Conservation (phyloP, 64 coral and sea anemone genomes). For the Stichodactyla helianthus region DNA sequence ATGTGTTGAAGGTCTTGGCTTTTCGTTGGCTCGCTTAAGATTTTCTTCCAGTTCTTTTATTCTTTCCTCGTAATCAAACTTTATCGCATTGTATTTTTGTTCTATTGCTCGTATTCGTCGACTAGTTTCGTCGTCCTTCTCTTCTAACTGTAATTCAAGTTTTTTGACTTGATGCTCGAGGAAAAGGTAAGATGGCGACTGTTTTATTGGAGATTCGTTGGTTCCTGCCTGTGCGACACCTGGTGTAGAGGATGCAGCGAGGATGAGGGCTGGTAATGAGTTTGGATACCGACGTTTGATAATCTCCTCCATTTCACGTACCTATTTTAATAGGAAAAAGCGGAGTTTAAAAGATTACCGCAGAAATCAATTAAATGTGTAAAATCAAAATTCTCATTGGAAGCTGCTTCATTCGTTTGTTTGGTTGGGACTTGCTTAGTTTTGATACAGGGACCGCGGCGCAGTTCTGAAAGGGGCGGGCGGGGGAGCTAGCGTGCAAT, state of each 20-base stretch:
- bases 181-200: slow-evolving; percentile 73
- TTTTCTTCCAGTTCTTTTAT: slow-evolving; percentile 68
- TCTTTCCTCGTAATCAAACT: slow-evolving; percentile 82
- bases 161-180: slow-evolving; percentile 88
- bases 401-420: no score
- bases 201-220: slow-evolving; percentile 73
- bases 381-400: no score
- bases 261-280: slow-evolving; percentile 92
- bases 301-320: slow-evolving; percentile 98
- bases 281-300: slow-evolving; percentile 97
- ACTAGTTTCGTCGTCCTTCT: slow-evolving; percentile 78
- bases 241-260: slow-evolving; percentile 90
- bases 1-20: slow-evolving; percentile 27
- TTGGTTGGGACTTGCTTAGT: no score
- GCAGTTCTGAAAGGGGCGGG: no score
- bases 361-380: no score
- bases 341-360: no score
- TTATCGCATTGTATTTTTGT: slow-evolving; percentile 93
- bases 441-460: no score
- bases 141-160: slow-evolving; percentile 78
- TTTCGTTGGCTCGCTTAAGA: slow-evolving; percentile 60
- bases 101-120: slow-evolving; percentile 84
- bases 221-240: slow-evolving; percentile 59
- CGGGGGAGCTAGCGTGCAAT: no score
- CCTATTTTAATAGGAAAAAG: slow-evolving; percentile 24